Evolutionary conservation across 1,140 invertebrate species (phyloP), one percentile per base, ranked within the genome.

Genomic region (Aculops lycopersici): DNA sequence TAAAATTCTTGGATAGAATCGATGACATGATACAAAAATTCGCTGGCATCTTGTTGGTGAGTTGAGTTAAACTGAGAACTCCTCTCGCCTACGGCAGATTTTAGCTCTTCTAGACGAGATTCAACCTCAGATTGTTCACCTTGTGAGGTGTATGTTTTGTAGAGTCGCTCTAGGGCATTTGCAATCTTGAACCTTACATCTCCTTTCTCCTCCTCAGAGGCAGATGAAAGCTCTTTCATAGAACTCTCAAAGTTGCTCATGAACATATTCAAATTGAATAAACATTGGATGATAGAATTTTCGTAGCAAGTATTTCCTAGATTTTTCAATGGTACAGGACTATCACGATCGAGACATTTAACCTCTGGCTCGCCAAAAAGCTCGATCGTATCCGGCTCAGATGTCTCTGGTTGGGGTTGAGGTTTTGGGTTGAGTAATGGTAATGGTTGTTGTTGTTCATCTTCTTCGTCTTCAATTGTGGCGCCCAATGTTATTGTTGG

Each of bases 231-330:
- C 24, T 8, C 24, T 31, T 8, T 8, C 24, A 15, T 20, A 12
- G 4, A 16, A 8, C 41, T 19, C 8, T 36, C 18, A 12, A 43
- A 18, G 17, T 18, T 15, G 19, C 35, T 19, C 14, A 43, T 43
- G 31, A 43, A 43, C 24, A 41, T 41, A 5, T 35, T 31, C 5
- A 43, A 19, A 4, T 17, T 20, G 37, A 43, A 43, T 21, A 43
- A 20, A 2, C 18, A 58, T 67, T 49, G 69, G 61, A 56, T 64
- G 59, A 73, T 71, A 51, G 47, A 64, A 58, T 60, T 61, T 55
- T 60, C 57, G 43, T 63, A 63, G 44, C 60, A 65, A 4, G 59
- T 62, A 51, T 63, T 64, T 8, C 56, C 58, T 12, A 65, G 50
- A 51, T 68, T 68, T 41, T 56, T 56, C 14, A 65, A 49, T 8